These are phyloP conservation scores for Parotocinclus haroldoi DNA, from an alignment of 2,797 vertebrate genomes.

Conservation along the genomic window DNA sequence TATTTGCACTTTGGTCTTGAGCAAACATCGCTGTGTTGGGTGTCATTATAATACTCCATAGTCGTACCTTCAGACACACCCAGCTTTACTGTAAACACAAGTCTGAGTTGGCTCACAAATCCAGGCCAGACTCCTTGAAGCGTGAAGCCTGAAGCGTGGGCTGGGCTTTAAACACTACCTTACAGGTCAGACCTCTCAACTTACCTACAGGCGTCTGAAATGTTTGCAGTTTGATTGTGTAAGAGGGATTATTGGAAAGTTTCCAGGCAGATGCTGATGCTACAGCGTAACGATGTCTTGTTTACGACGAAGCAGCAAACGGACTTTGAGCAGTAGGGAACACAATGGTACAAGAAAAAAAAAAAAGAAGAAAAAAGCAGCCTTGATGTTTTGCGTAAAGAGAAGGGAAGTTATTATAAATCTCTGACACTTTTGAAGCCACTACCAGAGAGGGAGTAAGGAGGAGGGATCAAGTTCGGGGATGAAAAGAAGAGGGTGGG, in stretches of 20 bases:
- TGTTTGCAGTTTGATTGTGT: background rate
- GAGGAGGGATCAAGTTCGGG: background rate
- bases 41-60: background rate
- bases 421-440: background rate
- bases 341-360: background rate
- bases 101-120: background rate
- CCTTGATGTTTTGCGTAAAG: background rate
- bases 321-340: background rate
- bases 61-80: constrained; percentile 10
- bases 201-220: background rate
- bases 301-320: background rate
- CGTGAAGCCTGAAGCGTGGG: background rate
- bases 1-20: constrained; percentile 5
- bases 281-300: no score
- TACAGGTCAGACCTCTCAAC: background rate
- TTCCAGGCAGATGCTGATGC: background rate
- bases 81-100: background rate
- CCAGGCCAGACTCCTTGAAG: background rate
- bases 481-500: background rate
- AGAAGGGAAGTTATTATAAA: background rate
- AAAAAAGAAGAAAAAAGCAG: background rate
- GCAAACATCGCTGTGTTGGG: background rate
- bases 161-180: background rate
- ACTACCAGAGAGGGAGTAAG: background rate
- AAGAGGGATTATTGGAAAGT: background rate